phyloP scores from a whole-genome alignment of 1,140 invertebrate species.

The Lordiphosa mommai region DNA sequence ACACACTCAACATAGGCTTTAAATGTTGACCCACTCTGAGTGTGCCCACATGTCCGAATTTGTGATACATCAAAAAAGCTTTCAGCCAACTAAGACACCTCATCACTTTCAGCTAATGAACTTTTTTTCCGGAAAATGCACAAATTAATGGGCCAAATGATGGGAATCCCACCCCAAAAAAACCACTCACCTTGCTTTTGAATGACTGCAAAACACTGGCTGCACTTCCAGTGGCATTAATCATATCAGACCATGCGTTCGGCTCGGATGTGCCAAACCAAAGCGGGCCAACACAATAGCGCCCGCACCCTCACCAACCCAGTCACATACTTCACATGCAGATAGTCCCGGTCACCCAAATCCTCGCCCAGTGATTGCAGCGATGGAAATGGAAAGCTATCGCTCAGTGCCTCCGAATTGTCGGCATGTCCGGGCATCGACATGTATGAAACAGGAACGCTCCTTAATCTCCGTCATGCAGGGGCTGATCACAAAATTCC shows the following conservation, averaged over 20 bases:
- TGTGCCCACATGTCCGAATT: conserved; percentile 88
- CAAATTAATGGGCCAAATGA: conserved; percentile 12
- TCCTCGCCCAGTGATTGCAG: conserved; percentile 92
- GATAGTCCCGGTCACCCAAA: conserved; percentile 88
- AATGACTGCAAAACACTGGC: conserved; percentile 93
- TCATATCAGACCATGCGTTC: conserved; percentile 89
- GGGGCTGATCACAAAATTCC: conserved; percentile 89
- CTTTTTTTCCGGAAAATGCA: conserved; percentile 70
- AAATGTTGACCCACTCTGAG: too few species aligned
- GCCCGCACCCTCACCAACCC: conserved; percentile 93
- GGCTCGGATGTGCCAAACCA: conserved; percentile 87
- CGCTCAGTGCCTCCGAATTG: conserved; percentile 85
- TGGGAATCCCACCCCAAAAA: background rate
- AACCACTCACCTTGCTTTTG: conserved; percentile 86
- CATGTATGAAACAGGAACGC: conserved; percentile 92
- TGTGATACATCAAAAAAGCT: conserved; percentile 92
- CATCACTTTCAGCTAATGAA: conserved; percentile 87
- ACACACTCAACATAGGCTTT: background rate
- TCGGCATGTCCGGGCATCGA: conserved; percentile 94
- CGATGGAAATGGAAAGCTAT: conserved; percentile 88
- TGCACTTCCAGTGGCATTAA: conserved; percentile 93
- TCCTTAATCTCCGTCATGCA: conserved; percentile 92
- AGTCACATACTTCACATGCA: conserved; percentile 89
- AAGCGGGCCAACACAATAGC: conserved; percentile 93
- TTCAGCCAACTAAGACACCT: conserved; percentile 88